Evolutionary conservation across 2,888 invertebrate genomes (phyloP).

Genomic region (Habroteleia sp.): DNA sequence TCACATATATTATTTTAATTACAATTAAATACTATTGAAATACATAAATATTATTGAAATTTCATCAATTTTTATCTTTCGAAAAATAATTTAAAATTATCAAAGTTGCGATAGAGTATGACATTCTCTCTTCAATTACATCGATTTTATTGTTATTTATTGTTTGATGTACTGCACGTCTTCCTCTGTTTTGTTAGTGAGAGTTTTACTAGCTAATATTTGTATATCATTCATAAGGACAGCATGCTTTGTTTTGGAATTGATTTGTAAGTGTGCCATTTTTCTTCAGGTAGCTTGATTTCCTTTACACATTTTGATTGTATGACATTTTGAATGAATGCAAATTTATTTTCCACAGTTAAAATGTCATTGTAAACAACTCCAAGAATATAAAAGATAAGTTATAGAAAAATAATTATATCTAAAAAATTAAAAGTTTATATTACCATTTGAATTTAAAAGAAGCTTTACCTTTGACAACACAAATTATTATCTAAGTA

Average conservation of each 20-base stretch:
- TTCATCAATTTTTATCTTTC: no score
- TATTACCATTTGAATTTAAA: no score
- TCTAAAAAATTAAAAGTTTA: no score
- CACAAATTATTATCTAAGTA: no score
- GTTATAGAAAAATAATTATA: no score
- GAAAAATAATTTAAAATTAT: slow-evolving; percentile 6
- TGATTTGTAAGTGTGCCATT: slow-evolving; percentile 38
- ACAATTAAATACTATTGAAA: no score
- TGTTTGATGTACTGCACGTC: slow-evolving; percentile 29
- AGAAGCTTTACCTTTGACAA: no score
- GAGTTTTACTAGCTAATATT: slow-evolving; percentile 21
- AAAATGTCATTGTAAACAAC: background rate
- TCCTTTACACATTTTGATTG: slow-evolving; percentile 14
- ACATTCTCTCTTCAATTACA: slow-evolving; percentile 24
- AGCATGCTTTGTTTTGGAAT: slow-evolving; percentile 28
- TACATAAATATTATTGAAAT: no score
- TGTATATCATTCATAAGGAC: slow-evolving; percentile 23
- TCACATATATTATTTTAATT: no score
- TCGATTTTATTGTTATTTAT: slow-evolving; percentile 21
- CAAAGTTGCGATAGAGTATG: slow-evolving; percentile 2
- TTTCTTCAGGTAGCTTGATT: slow-evolving; percentile 2
- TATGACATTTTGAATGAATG: slow-evolving; percentile 1
- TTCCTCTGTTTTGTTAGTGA: slow-evolving; percentile 16
- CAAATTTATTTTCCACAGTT: background rate
- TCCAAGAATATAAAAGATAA: no score